Base-by-base conservation (phyloP, 1,140 invertebrate species). In the Penaeus indicus region DNA sequence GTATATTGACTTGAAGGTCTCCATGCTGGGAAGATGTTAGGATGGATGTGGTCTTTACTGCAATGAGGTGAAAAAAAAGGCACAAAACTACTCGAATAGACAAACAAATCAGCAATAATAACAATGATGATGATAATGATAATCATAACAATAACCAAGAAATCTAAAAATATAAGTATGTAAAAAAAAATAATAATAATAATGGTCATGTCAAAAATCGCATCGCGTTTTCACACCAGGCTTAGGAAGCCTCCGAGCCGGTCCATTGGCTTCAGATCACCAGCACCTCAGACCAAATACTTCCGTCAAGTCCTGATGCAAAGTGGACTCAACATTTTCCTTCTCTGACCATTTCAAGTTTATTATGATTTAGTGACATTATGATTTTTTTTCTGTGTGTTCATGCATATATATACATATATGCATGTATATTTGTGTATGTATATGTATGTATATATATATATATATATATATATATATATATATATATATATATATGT, bases 391-490 rank as follows among this genome's bases (percentile, higher is more conserved):
- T 38, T 79, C 2, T 42, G 4, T 25, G n/a, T 75, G 25, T 75
- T 75, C 38, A 75, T 75, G 38, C n/a, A 32, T 75, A 75, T 13
- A 75, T 32, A 32, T 75, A 75, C n/a, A 75, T 38, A 32, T 75
- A 75, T 38, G 27, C n/a, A 75, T 75, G 27, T 38, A 75, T 32
- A 75, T 75, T 16, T 75, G n/a, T 38, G 38, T 21, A 75, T 11
- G 3, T 11, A 75, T 32, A 75, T 18, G 27, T 38, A 10, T 38
- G 5, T 18, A 75, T 18, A 75, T 18, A 32, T 75, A 75, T 25
- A 75, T 75, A 75, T 75, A 75, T 75, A 75, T 75, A 75, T 75
- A 75, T 75, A 75, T 75, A 75, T 75, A 75, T 75, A 75, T 75
- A 75, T 75, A 75, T 75, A 75, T 75, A 75, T 75, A 75, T 75